phyloP scores from a whole-genome alignment of 1,140 invertebrate genomes.

The Maconellicoccus hirsutus region DNA sequence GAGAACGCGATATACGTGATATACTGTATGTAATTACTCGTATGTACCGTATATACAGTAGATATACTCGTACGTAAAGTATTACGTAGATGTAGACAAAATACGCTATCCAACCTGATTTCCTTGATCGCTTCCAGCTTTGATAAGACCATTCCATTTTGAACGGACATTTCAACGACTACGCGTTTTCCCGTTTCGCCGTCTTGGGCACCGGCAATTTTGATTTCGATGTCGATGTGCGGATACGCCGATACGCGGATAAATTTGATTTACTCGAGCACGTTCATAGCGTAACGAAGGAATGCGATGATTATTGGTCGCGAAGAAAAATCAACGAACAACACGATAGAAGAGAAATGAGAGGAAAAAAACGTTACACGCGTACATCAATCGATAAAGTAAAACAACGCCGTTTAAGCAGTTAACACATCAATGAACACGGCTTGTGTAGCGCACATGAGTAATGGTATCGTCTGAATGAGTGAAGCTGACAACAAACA shows the following conservation, averaged over 20 bases:
- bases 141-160: constrained; percentile 10
- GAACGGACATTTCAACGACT: neutral
- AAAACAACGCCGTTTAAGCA: neutral
- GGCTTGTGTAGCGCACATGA: neutral
- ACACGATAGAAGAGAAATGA: neutral
- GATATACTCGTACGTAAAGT: too few species aligned
- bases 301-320: too few species aligned
- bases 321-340: neutral
- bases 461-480: neutral
- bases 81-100: too few species aligned
- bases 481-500: neutral
- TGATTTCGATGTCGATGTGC: too few species aligned
- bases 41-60: too few species aligned
- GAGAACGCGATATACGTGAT: too few species aligned
- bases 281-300: too few species aligned
- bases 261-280: too few species aligned
- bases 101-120: constrained; percentile 5
- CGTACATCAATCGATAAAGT: neutral
- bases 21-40: too few species aligned
- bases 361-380: neutral
- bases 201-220: too few species aligned
- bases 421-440: constrained; percentile 21
- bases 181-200: neutral
- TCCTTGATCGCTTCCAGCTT: constrained; percentile 7
- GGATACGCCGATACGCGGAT: neutral